These are phyloP conservation scores for Cacoxenus indagator DNA, from an alignment of 2,888 invertebrate genomes.

Conservation along the genomic window DNA sequence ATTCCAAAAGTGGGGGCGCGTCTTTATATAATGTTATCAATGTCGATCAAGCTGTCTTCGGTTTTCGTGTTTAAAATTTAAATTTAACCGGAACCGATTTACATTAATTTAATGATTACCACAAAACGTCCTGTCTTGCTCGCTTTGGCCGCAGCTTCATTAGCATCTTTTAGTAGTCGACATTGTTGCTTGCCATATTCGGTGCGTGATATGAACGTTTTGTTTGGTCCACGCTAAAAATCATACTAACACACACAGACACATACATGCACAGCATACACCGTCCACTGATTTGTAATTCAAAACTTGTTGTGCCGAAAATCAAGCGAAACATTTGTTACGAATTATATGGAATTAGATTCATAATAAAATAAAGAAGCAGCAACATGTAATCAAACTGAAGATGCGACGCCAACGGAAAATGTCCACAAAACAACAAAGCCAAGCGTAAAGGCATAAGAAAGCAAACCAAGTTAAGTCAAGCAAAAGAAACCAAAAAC, in stretches of 20 bases:
- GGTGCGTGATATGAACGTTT: too few species aligned
- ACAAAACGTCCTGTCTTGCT: conserved; percentile 19
- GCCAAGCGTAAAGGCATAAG: background rate
- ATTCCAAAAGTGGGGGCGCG: background rate
- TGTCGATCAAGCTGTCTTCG: background rate
- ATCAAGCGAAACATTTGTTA: conserved; percentile 54
- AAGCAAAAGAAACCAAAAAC: conserved; percentile 1
- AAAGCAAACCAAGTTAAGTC: conserved; percentile 4
- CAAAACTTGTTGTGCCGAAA: conserved; percentile 50
- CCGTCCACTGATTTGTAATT: conserved; percentile 55
- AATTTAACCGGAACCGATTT: conserved; percentile 6
- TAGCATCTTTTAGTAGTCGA: background rate
- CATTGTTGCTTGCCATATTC: too few species aligned
- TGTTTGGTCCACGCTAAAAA: background rate
- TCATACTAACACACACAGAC: background rate
- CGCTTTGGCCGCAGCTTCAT: too few species aligned
- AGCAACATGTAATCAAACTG: conserved; percentile 60
- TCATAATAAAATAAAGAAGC: conserved; percentile 60
- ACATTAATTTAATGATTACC: conserved; percentile 18
- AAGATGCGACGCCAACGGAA: conserved; percentile 33
- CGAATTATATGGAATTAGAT: conserved; percentile 64
- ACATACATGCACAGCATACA: background rate
- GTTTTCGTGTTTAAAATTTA: conserved; percentile 2
- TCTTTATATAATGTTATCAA: background rate
- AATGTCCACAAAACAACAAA: background rate